A percentile compares a stretch with the other conserved stretches of the same genome.
Conservation (phyloP, 2,113 vertebrate species). For the Myotis lucifugus region DNA sequence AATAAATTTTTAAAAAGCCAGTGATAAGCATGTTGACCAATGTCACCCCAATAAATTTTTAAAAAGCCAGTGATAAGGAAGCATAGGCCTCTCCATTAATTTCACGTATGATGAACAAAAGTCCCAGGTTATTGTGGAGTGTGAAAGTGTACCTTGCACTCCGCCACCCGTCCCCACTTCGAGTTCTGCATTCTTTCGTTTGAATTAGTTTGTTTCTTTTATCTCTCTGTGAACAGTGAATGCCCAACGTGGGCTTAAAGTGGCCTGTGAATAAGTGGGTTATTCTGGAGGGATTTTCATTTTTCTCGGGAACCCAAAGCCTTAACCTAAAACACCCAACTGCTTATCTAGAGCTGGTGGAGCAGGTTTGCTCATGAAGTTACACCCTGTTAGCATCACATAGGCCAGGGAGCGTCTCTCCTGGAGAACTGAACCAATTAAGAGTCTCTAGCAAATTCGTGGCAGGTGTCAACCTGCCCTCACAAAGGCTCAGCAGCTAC, state of each 20-base stretch:
- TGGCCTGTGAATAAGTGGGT: neutral
- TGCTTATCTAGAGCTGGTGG: constrained; percentile 36
- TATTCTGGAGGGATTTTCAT: neutral
- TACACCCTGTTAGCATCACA: neutral
- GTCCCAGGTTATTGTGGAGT: neutral
- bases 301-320: constrained; percentile 20
- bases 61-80: neutral
- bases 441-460: constrained; percentile 11
- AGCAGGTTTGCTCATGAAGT: constrained; percentile 54
- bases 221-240: neutral
- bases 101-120: neutral
- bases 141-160: neutral
- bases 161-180: neutral
- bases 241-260: neutral
- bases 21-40: neutral
- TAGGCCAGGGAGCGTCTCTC: neutral
- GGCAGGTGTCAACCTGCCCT: constrained; percentile 47
- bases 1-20: neutral
- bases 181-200: neutral
- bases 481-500: neutral
- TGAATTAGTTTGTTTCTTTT: neutral
- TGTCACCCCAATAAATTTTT: too few relatives aligned
- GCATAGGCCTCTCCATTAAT: neutral
- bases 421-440: constrained; percentile 46
- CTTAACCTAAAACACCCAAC: constrained; percentile 33